Evolutionary conservation across 2,113 vertebrate species (phyloP).

Genomic region (Myiozetetes cayanensis): DNA sequence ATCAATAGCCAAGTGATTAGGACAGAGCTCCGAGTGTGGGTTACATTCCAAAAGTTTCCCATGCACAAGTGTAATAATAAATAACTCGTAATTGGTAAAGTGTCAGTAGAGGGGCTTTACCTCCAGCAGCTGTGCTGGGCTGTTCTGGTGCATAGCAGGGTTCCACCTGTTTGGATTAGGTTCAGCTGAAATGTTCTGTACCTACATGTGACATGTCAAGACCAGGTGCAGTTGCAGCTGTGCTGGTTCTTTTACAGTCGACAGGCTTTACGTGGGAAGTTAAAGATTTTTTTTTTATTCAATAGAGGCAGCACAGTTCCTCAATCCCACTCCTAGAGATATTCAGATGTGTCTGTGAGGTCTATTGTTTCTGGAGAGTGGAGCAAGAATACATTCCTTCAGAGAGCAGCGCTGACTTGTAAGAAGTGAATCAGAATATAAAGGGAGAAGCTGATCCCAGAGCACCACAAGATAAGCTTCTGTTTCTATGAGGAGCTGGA

Average conservation of each 20-base stretch:
- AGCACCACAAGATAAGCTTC: background rate
- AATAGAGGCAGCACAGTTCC: background rate
- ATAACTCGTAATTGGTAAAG: background rate
- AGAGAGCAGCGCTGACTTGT: background rate
- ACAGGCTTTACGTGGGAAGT: background rate
- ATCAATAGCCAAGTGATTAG: background rate
- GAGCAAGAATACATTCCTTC: background rate
- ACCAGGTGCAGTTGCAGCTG: background rate
- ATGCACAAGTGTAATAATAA: background rate
- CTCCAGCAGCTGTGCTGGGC: background rate
- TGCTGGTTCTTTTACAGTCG: background rate
- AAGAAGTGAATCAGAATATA: background rate
- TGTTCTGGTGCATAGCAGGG: background rate
- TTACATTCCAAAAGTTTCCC: background rate
- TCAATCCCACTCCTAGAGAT: background rate
- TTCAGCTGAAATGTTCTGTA: background rate
- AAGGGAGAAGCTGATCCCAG: background rate
- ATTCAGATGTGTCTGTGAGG: background rate
- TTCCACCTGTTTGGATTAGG: background rate
- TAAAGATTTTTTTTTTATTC: background rate
- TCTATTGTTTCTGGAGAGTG: background rate
- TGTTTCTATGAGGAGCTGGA: background rate
- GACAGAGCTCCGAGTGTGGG: background rate
- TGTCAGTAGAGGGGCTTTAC: background rate
- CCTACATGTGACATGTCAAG: background rate